A percentile compares a stretch with the other conserved stretches of the same genome.
These are phyloP conservation scores for Paratrypauchen microcephalus DNA, from an alignment of 2,797 vertebrate genomes.

Conservation along the genomic window DNA sequence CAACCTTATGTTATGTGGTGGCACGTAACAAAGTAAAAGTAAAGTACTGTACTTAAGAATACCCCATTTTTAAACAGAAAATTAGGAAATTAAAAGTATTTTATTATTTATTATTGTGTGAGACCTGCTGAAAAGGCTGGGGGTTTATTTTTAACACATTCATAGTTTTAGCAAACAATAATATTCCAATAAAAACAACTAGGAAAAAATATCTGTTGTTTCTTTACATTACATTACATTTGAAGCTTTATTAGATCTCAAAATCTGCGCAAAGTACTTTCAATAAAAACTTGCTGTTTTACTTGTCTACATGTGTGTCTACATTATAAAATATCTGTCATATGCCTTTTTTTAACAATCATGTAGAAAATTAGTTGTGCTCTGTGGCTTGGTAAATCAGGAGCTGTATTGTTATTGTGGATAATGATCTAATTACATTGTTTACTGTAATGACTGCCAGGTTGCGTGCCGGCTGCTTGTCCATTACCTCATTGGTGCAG, in stretches of 20 bases:
- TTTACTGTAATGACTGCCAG: conserved; percentile 13
- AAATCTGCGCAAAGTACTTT: background rate
- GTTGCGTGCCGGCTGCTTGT: conserved; percentile 1
- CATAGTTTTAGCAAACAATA: no score
- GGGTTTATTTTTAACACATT: no score
- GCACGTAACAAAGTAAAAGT: no score
- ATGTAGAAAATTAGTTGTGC: background rate
- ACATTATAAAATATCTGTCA: background rate
- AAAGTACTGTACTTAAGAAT: no score
- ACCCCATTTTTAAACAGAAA: no score
- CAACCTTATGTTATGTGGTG: background rate
- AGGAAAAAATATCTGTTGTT: no score
- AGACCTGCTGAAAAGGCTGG: no score
- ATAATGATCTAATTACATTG: conserved; percentile 24
- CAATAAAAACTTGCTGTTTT: background rate
- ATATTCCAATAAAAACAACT: no score
- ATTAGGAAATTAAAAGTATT: no score
- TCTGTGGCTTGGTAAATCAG: background rate
- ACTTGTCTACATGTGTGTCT: background rate
- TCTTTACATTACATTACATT: no score
- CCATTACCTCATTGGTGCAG: conserved; percentile 39
- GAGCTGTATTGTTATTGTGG: background rate
- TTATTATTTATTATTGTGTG: no score
- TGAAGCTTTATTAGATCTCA: no score
- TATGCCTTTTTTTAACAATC: background rate